Base-by-base conservation (phyloP, 2,113 vertebrate genomes). In the Sigmodon hispidus region DNA sequence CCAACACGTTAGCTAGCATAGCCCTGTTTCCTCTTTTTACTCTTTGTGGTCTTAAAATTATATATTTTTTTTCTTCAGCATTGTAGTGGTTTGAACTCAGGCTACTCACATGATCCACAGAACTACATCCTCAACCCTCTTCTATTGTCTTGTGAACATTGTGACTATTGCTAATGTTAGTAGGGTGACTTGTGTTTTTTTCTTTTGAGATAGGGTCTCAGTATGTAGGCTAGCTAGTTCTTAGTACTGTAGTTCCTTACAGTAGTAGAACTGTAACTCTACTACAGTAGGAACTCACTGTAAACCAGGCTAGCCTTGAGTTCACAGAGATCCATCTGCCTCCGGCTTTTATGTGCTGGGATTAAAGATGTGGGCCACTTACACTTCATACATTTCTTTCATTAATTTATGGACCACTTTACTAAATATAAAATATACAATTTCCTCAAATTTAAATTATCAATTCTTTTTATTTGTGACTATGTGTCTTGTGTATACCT, bases 321-420 rank as follows among this genome's bases (percentile, higher is more conserved):
- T 21, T 72, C n/a, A 72, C 21, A 40, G 69, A 43, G 69, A 72
- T 72, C 21, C 69, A 22, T 40, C 8, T 72, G 69, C n/a, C 69
- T 72, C 67, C 40, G 8, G 17, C n/a, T 40, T 3, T 76, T 31
- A 76, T 16, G 15, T 50, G 45, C 73, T 76, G 45, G 13, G 45
- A 48, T 50, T 76, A 50, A 76, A 50, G 45, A 29, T 72, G 19
- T 72, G 69, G n/a, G n/a, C n/a, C n/a, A 72, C 48, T 55, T 83
- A 77, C 12, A 50, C 70, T 81, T 87, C 67, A 65, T 48, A n/a
- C 40, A 59, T 5, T 36, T 61, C 36, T 76, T 76, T 77, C 59
- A 65, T 76, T 91, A 96, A 86, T 81, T 93, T 76, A 31, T 8
- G 16, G 91, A 92, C 31, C 36, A 77, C 43, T 52, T 93, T 86